Evolutionary conservation across 2,888 invertebrate genomes (phyloP).

Genomic region (Argyresthia albistria): DNA sequence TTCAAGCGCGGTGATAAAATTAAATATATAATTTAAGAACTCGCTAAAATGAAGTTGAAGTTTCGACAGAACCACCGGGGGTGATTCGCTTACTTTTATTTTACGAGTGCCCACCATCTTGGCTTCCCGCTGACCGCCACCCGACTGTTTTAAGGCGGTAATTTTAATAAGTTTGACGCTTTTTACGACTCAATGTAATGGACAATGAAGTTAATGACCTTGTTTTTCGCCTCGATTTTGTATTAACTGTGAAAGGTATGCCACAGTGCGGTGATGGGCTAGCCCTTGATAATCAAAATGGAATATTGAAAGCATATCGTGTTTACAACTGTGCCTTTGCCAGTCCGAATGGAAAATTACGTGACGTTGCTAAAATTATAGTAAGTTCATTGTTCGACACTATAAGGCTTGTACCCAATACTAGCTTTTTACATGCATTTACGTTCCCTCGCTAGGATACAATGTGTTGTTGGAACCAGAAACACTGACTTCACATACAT

Average conservation of each 20-base stretch:
- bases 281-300: no score
- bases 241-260: background rate
- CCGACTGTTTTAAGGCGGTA: background rate
- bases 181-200: background rate
- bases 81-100: background rate
- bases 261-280: no score
- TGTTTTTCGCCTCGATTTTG: background rate
- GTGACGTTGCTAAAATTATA: no score
- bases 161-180: conserved; percentile 1
- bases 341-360: no score
- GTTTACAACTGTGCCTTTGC: no score
- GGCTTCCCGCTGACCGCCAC: background rate
- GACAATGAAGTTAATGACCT: conserved; percentile 1
- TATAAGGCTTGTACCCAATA: no score
- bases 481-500: no score
- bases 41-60: background rate
- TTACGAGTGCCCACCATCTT: background rate
- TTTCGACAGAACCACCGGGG: background rate
- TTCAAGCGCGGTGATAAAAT: background rate
- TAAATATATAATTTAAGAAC: background rate
- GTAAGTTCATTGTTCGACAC: no score
- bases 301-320: no score
- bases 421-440: no score
- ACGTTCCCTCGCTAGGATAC: no score
- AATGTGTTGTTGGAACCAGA: no score